Conservation (phyloP, 2,888 invertebrate species). For the Phaonia tiefii region DNA sequence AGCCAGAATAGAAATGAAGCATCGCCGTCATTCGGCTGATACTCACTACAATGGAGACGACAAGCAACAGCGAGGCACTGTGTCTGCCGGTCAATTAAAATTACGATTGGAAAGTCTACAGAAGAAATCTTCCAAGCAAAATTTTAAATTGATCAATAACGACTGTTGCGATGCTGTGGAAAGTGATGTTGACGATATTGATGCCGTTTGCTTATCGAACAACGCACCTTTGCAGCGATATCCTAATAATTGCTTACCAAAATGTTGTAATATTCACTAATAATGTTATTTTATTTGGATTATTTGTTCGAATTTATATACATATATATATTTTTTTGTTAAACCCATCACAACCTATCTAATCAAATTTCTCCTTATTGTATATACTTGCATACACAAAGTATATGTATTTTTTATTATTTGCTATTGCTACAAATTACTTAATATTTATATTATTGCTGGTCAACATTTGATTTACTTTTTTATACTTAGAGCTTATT, state of each 20-base stretch:
- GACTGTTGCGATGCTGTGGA: constrained; percentile 69
- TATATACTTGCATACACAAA: background rate
- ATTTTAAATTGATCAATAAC: constrained; percentile 57
- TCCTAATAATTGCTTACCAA: constrained; percentile 70
- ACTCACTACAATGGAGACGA: constrained; percentile 56
- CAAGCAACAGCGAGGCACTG: constrained; percentile 78
- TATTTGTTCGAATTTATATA: constrained; percentile 48
- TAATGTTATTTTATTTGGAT: constrained; percentile 61
- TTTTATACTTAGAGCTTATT: constrained; percentile 12
- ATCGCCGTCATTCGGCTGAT: constrained; percentile 25
- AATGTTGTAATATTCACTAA: constrained; percentile 76
- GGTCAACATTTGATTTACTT: background rate
- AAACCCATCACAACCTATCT: too few relatives aligned
- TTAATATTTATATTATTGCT: background rate
- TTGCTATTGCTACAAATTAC: background rate
- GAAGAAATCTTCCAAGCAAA: constrained; percentile 71
- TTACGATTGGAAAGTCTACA: constrained; percentile 82
- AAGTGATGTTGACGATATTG: constrained; percentile 75
- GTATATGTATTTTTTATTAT: background rate
- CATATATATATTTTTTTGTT: constrained; percentile 40
- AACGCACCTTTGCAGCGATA: constrained; percentile 63
- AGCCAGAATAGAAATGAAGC: constrained; percentile 23
- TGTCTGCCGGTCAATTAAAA: constrained; percentile 85
- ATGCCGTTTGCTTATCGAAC: constrained; percentile 68
- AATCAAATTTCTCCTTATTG: too few relatives aligned